These are phyloP conservation scores for Petaurus breviceps DNA, from an alignment of 2,113 vertebrate genomes.

Conservation along the genomic window DNA sequence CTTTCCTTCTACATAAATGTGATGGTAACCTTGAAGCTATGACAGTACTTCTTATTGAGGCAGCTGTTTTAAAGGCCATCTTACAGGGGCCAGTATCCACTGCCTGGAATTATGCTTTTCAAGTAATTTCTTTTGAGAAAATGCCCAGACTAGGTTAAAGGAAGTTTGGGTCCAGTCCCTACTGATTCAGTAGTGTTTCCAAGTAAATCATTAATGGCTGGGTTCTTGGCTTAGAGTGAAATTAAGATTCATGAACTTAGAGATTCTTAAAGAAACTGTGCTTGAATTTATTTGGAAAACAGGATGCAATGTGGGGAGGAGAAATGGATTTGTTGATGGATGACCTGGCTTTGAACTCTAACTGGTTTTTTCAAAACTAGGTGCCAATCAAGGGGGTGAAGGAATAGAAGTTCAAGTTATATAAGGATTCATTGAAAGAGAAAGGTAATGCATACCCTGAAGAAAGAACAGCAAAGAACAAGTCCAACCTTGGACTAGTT, in stretches of 20 bases:
- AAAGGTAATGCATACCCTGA: not conserved
- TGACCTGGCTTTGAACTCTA: not conserved
- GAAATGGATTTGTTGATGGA: not conserved
- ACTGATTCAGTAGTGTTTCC: not conserved
- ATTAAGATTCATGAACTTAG: not conserved
- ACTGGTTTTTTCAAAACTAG: not conserved
- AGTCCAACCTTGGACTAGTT: not conserved
- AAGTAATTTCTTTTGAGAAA: conserved; percentile 8
- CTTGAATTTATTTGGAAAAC: not conserved
- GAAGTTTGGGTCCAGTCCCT: not conserved
- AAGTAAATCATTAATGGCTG: not conserved
- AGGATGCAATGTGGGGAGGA: not conserved
- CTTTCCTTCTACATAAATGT: conserved; percentile 56
- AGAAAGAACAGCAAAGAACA: not conserved
- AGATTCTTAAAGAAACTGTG: not conserved
- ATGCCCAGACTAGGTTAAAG: not conserved
- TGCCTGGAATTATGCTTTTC: conserved; percentile 50
- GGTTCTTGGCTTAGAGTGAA: not conserved
- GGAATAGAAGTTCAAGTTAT: not conserved
- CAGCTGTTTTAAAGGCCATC: conserved; percentile 67
- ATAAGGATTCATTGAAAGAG: not conserved
- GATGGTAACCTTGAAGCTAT: conserved; percentile 70
- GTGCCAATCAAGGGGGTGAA: not conserved
- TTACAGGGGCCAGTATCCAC: conserved; percentile 60
- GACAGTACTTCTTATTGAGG: conserved; percentile 73